These are phyloP conservation scores for Hippasteria phrygiana DNA, from an alignment of 53 echinoderm and acorn worm species.

Conservation along the genomic window DNA sequence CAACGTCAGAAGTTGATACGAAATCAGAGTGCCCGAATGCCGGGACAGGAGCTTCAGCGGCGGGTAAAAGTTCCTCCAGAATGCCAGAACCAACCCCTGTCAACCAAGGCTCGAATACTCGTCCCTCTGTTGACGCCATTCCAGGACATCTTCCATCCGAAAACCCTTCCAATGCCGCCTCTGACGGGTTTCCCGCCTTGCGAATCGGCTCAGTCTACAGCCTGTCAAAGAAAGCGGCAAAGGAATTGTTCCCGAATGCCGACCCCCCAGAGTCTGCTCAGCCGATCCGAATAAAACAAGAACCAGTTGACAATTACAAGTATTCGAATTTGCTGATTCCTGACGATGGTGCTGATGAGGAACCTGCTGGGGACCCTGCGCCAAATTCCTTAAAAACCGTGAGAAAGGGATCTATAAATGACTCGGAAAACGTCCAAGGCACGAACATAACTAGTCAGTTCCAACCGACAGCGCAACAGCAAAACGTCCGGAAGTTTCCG, in stretches of 20 bases:
- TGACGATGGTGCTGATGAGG: too few species aligned
- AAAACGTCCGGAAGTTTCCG: background rate
- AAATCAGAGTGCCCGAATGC: too few species aligned
- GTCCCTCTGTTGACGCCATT: too few species aligned
- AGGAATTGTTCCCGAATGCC: constrained; percentile 18
- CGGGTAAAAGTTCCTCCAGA: too few species aligned
- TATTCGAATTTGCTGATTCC: too few species aligned
- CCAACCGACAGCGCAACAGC: background rate
- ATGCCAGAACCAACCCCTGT: too few species aligned
- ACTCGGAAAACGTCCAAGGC: background rate
- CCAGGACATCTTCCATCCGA: background rate
- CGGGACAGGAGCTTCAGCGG: too few species aligned
- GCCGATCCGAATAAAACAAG: background rate
- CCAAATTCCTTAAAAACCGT: too few species aligned
- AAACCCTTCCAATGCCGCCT: background rate
- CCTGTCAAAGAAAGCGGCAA: constrained; percentile 29
- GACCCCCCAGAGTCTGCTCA: background rate
- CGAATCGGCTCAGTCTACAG: constrained; percentile 50
- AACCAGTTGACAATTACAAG: background rate
- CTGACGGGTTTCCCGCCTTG: constrained; percentile 20
- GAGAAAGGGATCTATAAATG: background rate
- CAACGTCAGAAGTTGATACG: too few species aligned
- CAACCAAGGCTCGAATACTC: too few species aligned
- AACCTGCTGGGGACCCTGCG: background rate
- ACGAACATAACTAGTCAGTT: background rate